Evolutionary conservation across 2,113 vertebrate genomes (phyloP).

Genomic region (Odobenus rosmarus): DNA sequence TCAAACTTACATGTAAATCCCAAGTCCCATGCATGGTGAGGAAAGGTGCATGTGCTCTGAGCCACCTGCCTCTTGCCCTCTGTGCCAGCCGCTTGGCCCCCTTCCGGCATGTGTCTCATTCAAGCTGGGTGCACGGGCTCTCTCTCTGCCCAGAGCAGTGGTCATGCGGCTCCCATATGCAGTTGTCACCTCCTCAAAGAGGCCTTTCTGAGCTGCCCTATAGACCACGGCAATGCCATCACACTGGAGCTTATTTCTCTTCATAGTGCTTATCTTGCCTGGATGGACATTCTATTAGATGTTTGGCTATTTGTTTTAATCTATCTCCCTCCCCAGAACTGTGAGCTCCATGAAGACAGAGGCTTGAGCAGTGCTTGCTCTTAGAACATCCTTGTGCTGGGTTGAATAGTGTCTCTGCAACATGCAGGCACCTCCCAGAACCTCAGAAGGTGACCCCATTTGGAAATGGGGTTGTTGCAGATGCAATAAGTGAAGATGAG

Average conservation of each 20-base stretch:
- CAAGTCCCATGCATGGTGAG: accelerated
- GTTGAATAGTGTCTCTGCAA: not conserved
- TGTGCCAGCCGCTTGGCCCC: accelerated
- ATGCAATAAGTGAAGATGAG: not conserved
- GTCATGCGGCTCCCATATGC: accelerated
- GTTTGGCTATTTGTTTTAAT: not conserved
- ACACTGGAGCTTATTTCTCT: too few relatives aligned
- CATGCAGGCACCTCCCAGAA: not conserved
- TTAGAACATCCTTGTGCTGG: not conserved
- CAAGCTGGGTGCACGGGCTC: accelerated
- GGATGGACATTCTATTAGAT: accelerated
- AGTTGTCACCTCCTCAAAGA: not conserved
- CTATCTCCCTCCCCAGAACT: not conserved
- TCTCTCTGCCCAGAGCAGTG: not conserved
- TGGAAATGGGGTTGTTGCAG: not conserved
- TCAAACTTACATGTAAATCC: not conserved
- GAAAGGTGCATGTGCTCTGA: not conserved
- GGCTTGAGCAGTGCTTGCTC: not conserved
- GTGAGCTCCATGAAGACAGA: not conserved
- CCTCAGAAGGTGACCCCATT: not conserved
- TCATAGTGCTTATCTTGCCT: accelerated
- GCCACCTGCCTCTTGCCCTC: not conserved
- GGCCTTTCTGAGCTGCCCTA: too few relatives aligned
- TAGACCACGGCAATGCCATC: accelerated
- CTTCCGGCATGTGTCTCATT: not conserved